A percentile compares a stretch with the other conserved stretches of the same genome.
Conservation (phyloP, 2,113 vertebrate genomes). For the Aix galericulata region DNA sequence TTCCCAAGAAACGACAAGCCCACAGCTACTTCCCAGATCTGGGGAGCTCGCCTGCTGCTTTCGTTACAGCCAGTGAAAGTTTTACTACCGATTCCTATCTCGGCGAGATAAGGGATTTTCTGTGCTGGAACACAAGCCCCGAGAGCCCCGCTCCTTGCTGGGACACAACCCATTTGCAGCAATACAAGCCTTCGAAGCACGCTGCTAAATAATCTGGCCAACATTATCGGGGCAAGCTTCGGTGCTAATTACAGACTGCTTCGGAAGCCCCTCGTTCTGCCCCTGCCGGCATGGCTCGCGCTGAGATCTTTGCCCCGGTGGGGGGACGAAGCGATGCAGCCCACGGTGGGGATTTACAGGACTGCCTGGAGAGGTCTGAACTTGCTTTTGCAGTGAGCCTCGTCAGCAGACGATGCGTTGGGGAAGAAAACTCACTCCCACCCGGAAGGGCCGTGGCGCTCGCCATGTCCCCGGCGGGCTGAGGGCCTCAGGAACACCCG, state of each 20-base stretch:
- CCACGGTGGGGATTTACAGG: background rate
- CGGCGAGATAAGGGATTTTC: background rate
- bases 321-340: background rate
- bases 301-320: background rate
- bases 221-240: fast-evolving
- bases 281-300: background rate
- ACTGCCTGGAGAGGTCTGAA: background rate
- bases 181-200: background rate
- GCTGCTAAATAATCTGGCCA: fast-evolving
- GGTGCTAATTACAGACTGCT: fast-evolving
- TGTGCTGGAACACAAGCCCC: background rate
- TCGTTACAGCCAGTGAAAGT: fast-evolving
- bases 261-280: background rate
- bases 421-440: background rate
- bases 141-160: background rate
- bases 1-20: background rate
- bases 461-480: background rate
- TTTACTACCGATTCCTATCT: background rate
- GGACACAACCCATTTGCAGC: background rate
- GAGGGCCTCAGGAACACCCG: fast-evolving
- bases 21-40: fast-evolving
- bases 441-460: fast-evolving
- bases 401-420: fast-evolving
- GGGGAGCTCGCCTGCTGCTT: background rate
- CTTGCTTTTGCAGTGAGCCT: background rate